Evolutionary conservation across 2,888 invertebrate species (phyloP).

Genomic region (Rhyacophila evoluta): DNA sequence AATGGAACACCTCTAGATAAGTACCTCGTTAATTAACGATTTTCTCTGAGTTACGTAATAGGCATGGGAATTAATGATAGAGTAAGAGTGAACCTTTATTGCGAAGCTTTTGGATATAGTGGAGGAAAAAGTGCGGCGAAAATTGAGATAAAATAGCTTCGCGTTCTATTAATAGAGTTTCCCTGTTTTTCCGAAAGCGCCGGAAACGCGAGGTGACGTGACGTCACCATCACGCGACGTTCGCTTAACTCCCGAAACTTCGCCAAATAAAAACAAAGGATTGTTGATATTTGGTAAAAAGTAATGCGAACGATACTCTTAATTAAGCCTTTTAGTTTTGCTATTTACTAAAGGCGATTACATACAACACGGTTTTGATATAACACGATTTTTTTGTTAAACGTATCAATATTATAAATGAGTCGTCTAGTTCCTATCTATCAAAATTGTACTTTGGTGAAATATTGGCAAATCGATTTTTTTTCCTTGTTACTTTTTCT

Average conservation of each 20-base stretch:
- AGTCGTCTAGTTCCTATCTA: no score
- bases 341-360: no score
- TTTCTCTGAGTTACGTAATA: background rate
- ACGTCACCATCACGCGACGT: background rate
- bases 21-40: no score
- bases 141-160: slow-evolving; percentile 30
- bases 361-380: no score
- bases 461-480: no score
- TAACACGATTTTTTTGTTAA: no score
- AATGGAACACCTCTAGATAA: no score
- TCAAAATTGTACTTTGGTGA: no score
- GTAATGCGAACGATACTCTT: background rate
- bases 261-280: background rate
- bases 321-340: slow-evolving; percentile 6
- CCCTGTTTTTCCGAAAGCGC: slow-evolving; percentile 15
- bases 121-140: background rate
- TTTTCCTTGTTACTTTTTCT: no score
- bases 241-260: background rate
- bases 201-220: slow-evolving; percentile 17
- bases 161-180: slow-evolving; percentile 35
- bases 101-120: background rate
- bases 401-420: no score
- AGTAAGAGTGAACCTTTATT: background rate
- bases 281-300: background rate
- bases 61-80: background rate